Base-by-base conservation (phyloP, 2,888 invertebrate species). In the Ligdia adustata region DNA sequence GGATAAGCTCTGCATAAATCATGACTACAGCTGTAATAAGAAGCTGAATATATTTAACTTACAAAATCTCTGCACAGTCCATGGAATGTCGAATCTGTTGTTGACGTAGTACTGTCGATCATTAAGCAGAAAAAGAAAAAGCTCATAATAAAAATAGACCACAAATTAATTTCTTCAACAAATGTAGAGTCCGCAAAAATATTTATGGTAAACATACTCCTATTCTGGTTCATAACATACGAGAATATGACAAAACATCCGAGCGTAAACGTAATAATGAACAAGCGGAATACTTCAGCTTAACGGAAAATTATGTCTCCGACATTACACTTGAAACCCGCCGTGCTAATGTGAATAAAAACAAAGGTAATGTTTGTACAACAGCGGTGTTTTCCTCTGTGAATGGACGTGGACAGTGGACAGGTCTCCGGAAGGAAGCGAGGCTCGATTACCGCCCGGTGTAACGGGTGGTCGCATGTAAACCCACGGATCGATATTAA, bases 371-470 rank as follows among this genome's bases (percentile, higher is more conserved):
- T 60, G 53, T 53, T 51, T 41, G 34, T 55, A 45, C 60, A 58
- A 63, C 69, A 69, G 59, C 62, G 65, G 63, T 64, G 67, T 70
- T 58, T 67, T 62, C 61, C 62, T 53, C 65, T 60, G 65, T 64
- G 58, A 64, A 55, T 68, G 69, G 64, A 60, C 62, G 60, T 55
- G 29, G 39, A 32, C 28, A 40, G 60, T 59, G 61, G 65, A 62
- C 62, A 72, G 66, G 68, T 69, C 62, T 63, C 78, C 82, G 87
- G 87, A 86, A 87, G 87, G 87, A 87, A 85, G 77, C 74, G 72
- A 63, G 72, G 78, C 73, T 84, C 82, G 80, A 85, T 87, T 83
- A 83, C 82, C 70, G 73, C 71, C n/a, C 69, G 69, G 66, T 69
- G 69, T 72, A 75, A 65, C 71, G 67, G 72, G 73, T 72, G 75